These are phyloP conservation scores for Pseudomyrmex sp. DNA, from an alignment of 1,140 invertebrate genomes.

Conservation along the genomic window DNA sequence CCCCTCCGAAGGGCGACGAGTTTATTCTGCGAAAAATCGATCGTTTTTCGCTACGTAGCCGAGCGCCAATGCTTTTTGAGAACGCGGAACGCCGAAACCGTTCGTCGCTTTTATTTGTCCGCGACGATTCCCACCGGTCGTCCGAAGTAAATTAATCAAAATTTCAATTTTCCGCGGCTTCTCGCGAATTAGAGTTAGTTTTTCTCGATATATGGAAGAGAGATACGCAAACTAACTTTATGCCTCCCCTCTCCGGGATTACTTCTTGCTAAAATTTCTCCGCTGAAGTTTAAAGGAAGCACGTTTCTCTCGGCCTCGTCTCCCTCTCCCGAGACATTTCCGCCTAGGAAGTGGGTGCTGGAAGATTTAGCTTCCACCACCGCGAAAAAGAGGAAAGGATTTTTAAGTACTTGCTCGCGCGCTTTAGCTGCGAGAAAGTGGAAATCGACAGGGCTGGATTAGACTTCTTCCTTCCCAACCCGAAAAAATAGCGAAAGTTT, in stretches of 20 bases:
- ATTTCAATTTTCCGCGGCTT: background rate
- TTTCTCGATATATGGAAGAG: constrained; percentile 6
- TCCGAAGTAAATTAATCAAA: background rate
- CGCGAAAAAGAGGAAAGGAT: constrained; percentile 52
- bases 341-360: constrained; percentile 54
- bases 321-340: constrained; percentile 42
- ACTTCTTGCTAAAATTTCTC: constrained; percentile 55
- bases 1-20: constrained; percentile 53
- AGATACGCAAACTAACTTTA: background rate
- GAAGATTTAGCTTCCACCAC: constrained; percentile 61
- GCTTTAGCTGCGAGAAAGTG: constrained; percentile 45
- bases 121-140: no score
- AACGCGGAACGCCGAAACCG: background rate
- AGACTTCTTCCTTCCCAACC: constrained; percentile 42
- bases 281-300: constrained; percentile 21
- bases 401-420: constrained; percentile 60
- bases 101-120: no score
- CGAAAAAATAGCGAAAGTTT: constrained; percentile 8
- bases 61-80: background rate
- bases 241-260: background rate
- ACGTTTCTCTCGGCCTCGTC: constrained; percentile 49
- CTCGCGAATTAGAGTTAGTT: background rate
- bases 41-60: constrained; percentile 24
- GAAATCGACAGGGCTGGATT: constrained; percentile 60
- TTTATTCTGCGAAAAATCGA: constrained; percentile 64